phyloP scores from a whole-genome alignment of 64 coral and sea anemone species.

The Pachyseris speciosa region DNA sequence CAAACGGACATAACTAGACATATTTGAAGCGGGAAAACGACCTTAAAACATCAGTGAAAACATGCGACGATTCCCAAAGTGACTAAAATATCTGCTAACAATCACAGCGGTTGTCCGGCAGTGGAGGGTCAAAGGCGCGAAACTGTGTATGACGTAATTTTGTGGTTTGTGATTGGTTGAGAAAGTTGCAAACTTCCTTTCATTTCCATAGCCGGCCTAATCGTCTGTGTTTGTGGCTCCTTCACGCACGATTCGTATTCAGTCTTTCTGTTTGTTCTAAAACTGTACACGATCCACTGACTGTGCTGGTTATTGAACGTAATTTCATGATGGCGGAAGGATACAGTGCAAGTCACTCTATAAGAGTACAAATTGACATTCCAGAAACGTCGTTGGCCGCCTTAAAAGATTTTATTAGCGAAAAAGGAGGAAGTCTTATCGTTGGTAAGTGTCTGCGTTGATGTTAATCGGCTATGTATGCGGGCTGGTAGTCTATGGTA shows the following conservation, averaged over 20 bases:
- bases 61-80: not conserved
- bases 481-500: not conserved
- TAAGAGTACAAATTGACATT: not conserved
- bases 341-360: not conserved
- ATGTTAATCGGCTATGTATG: not conserved
- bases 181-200: constrained; percentile 2
- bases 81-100: not conserved
- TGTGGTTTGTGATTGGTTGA: not conserved
- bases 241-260: constrained; percentile 1
- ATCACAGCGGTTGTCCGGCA: not conserved
- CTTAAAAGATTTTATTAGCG: not conserved
- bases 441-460: not conserved
- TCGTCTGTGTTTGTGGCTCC: constrained; percentile 10
- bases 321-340: not conserved
- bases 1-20: not conserved
- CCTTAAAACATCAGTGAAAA: too few species aligned
- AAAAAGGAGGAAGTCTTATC: not conserved
- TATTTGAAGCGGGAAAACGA: too few species aligned
- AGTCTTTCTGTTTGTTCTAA: too few species aligned
- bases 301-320: too few species aligned
- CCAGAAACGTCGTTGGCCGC: not conserved
- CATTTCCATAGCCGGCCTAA: not conserved
- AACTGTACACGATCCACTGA: too few species aligned
- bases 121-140: not conserved
- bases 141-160: not conserved